Conservation (phyloP, 2,888 invertebrate species). For the Pseudoips prasinana region DNA sequence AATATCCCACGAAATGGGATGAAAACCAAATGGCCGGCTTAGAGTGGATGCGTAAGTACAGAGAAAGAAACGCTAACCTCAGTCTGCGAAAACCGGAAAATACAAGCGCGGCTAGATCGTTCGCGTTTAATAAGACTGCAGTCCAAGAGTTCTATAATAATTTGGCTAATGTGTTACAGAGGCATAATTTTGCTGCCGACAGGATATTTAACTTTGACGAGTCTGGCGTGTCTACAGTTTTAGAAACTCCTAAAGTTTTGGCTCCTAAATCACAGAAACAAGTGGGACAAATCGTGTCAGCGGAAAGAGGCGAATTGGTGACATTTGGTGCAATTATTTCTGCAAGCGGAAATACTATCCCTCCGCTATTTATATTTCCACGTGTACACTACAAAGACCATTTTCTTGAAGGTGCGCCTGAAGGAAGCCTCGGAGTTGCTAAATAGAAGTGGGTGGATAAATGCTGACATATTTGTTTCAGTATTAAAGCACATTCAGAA, state of each 20-base stretch:
- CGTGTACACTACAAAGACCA: slow-evolving; percentile 8
- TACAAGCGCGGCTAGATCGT: slow-evolving; percentile 36
- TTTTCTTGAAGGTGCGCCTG: slow-evolving; percentile 12
- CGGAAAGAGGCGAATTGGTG: slow-evolving; percentile 21
- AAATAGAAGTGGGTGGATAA: slow-evolving; percentile 21
- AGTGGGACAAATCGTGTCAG: slow-evolving; percentile 26
- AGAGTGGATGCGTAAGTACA: too few species aligned
- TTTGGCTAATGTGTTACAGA: slow-evolving; percentile 11
- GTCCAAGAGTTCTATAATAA: slow-evolving; percentile 6
- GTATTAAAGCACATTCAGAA: slow-evolving; percentile 26
- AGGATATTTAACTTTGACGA: slow-evolving; percentile 19
- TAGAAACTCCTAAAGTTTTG: slow-evolving; percentile 21
- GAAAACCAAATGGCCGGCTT: slow-evolving; percentile 16
- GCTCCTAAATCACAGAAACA: slow-evolving; percentile 20
- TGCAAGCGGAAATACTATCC: slow-evolving; percentile 21
- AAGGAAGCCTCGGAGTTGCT: slow-evolving; percentile 10
- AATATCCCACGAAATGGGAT: slow-evolving; percentile 24
- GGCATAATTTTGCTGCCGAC: slow-evolving; percentile 14
- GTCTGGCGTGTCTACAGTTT: slow-evolving; percentile 13
- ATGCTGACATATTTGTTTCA: slow-evolving; percentile 12
- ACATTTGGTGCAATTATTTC: slow-evolving; percentile 14
- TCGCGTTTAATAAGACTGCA: slow-evolving; percentile 31
- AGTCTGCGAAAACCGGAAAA: slow-evolving; percentile 35
- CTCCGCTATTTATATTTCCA: slow-evolving; percentile 32
- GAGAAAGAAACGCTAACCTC: slow-evolving; percentile 10